Conservation (phyloP, 2,888 invertebrate genomes). For the Lepidochrysops patricia region DNA sequence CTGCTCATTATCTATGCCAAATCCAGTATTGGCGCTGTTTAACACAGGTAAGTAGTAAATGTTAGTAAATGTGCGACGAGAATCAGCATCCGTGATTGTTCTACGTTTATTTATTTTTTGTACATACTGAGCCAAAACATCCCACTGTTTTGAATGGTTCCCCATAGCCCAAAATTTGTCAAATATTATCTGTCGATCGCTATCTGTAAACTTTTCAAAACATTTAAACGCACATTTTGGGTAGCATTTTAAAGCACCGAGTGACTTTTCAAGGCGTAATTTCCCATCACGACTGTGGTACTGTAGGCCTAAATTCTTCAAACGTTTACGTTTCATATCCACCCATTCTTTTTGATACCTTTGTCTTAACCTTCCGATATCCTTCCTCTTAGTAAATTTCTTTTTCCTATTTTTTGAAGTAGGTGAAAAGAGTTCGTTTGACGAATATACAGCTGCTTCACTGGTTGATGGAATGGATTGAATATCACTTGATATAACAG, state of each 20-base stretch:
- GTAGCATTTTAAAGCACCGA: neutral
- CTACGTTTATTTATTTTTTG: neutral
- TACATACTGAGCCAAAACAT: neutral
- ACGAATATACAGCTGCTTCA: too few relatives aligned
- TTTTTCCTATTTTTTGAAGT: neutral
- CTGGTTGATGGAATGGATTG: too few relatives aligned
- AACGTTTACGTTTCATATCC: neutral
- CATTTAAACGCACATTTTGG: neutral
- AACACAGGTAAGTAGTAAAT: neutral
- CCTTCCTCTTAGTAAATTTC: slow-evolving; percentile 5
- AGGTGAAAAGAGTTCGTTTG: too few relatives aligned
- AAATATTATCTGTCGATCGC: neutral
- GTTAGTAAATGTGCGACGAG: neutral
- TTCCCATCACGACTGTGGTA: neutral
- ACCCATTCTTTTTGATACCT: neutral
- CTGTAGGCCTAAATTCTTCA: neutral
- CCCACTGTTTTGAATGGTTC: neutral
- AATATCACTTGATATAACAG: too few relatives aligned
- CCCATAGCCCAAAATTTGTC: neutral
- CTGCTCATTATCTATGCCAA: slow-evolving; percentile 4
- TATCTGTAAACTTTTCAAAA: neutral
- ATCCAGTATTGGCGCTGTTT: neutral
- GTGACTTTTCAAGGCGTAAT: neutral
- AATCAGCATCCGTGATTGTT: neutral
- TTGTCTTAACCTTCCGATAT: slow-evolving; percentile 8